Evolutionary conservation across 2,888 invertebrate species (phyloP).

Genomic region (Meliscaeva auricollis): DNA sequence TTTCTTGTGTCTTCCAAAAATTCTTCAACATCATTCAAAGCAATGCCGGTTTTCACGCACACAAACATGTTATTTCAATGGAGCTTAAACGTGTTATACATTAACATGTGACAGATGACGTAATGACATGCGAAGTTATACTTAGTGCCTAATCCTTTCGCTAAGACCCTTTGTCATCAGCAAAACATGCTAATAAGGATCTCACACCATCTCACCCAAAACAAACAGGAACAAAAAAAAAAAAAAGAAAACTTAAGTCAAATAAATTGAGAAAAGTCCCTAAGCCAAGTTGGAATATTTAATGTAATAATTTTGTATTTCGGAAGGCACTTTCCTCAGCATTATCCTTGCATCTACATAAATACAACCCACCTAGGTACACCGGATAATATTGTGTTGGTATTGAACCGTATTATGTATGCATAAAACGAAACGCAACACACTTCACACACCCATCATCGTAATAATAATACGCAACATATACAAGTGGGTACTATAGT

Average conservation of each 20-base stretch:
- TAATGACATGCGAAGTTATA: background rate
- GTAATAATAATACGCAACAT: constrained; percentile 1
- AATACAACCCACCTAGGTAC: no score
- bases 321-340: background rate
- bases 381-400: background rate
- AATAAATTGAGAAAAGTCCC: constrained; percentile 28
- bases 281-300: constrained; percentile 21
- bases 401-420: constrained; percentile 57
- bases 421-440: constrained; percentile 52
- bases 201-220: background rate
- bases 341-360: background rate
- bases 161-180: background rate
- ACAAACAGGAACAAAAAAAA: background rate
- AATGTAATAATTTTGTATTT: constrained; percentile 27
- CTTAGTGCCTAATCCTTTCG: background rate
- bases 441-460: constrained; percentile 18
- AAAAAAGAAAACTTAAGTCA: background rate
- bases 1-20: no score
- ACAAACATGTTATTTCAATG: background rate
- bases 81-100: background rate
- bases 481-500: background rate
- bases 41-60: background rate
- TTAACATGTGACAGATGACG: background rate
- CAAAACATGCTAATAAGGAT: background rate
- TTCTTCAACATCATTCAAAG: no score